phyloP scores from a whole-genome alignment of 2,113 vertebrate species.

The Oryzias celebensis region DNA sequence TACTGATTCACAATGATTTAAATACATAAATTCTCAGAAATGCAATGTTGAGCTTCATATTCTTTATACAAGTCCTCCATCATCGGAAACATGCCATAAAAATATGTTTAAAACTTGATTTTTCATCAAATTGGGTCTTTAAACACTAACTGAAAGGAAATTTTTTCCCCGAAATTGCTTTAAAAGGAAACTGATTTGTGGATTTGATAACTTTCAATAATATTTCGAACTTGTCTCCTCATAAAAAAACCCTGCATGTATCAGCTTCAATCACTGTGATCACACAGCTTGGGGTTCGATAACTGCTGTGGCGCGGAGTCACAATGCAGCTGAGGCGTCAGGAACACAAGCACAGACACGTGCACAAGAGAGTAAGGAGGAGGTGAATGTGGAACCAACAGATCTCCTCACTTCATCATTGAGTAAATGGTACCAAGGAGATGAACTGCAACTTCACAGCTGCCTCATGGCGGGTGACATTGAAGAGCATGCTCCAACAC shows the following conservation, averaged over 20 bases:
- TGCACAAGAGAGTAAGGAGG: conserved; percentile 29
- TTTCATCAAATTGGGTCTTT: too few relatives aligned
- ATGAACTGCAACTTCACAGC: conserved; percentile 67
- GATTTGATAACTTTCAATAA: too few relatives aligned
- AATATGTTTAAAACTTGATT: too few relatives aligned
- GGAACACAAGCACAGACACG: conserved; percentile 49
- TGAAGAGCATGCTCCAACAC: conserved; percentile 71
- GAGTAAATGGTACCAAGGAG: conserved; percentile 67
- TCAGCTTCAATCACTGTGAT: conserved; percentile 56
- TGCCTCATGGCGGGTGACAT: conserved; percentile 72
- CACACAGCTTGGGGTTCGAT: conserved; percentile 53
- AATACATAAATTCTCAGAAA: too few relatives aligned
- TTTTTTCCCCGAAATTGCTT: too few relatives aligned
- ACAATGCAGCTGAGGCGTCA: conserved; percentile 48
- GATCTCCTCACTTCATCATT: conserved; percentile 67
- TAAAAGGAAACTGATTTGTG: too few relatives aligned
- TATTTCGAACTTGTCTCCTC: conserved; percentile 14
- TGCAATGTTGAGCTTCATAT: too few relatives aligned
- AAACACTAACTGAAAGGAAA: too few relatives aligned
- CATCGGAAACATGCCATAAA: too few relatives aligned
- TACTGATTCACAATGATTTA: too few relatives aligned
- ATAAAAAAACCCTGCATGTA: conserved; percentile 47
- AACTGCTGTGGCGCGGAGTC: conserved; percentile 50
- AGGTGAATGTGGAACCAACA: conserved; percentile 56
- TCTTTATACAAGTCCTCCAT: too few relatives aligned